Conservation (phyloP, 1,140 invertebrate genomes). For the Pogonomyrmex barbatus region DNA sequence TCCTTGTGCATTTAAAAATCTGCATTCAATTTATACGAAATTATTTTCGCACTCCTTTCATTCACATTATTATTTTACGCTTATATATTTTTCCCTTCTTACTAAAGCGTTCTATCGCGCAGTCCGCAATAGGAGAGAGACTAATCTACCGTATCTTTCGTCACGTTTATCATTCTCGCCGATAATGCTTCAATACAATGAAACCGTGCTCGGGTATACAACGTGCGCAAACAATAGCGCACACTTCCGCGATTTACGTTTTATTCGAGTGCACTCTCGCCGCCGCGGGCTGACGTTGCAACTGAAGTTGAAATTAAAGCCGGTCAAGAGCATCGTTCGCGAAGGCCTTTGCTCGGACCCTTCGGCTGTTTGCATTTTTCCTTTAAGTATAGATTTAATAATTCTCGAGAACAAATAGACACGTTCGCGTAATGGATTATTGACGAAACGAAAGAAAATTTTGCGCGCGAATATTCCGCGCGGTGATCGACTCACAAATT, state of each 20-base stretch:
- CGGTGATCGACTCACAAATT: constrained; percentile 27
- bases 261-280: constrained; percentile 39
- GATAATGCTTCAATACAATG: constrained; percentile 18
- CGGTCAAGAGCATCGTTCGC: constrained; percentile 38
- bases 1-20: neutral
- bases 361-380: constrained; percentile 37
- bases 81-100: neutral
- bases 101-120: neutral
- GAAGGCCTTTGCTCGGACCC: constrained; percentile 4
- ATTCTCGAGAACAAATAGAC: constrained; percentile 34
- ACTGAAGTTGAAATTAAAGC: constrained; percentile 51
- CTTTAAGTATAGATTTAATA: constrained; percentile 27
- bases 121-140: neutral
- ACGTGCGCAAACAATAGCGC: constrained; percentile 44
- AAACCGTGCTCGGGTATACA: constrained; percentile 19
- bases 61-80: neutral
- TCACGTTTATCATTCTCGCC: constrained; percentile 36
- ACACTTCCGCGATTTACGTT: constrained; percentile 45
- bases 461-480: neutral
- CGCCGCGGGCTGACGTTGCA: constrained; percentile 26
- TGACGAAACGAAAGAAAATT: neutral
- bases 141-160: constrained; percentile 32
- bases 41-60: neutral
- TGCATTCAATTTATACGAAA: neutral
- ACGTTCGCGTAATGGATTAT: constrained; percentile 36